Base-by-base conservation (phyloP, 2,888 invertebrate genomes). In the Melipona beecheii region DNA sequence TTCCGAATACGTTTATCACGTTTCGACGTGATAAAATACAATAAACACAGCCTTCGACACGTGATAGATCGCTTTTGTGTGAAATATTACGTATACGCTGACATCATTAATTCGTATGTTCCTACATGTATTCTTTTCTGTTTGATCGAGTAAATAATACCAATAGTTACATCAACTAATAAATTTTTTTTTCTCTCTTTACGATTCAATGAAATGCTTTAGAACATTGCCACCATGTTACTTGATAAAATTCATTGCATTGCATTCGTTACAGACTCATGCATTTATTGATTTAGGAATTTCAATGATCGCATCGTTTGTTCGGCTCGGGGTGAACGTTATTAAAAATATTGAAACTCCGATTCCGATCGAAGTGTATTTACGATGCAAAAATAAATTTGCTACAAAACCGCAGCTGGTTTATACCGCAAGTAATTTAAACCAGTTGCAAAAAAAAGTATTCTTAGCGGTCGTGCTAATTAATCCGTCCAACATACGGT, bases 341-440 rank as follows among this genome's bases (percentile, higher is more conserved):
- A 52, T 43, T 68, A 71, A 68, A 81, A 72, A 6, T 19, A 21
- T 68, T 15, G 70, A 60, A 80, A 83, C 36, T 11, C 21, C 31
- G 71, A 74, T 74, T 58, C 27, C 36, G n/a, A 81, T 69, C 62
- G 43, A 66, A 70, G 56, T 65, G 50, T 19, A 71, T 60, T 54
- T 54, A 60, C 74, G 56, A 56, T 56, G 50, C 24, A 71, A 80
- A 79, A 77, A 80, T 75, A 80, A 83, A 83, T 83, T 76, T 21
- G 50, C 77, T 75, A 65, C 54, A 21, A 65, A 72, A 80, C 85
- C 76, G 60, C 80, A 80, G 58, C 74, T 72, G 68, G 36, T 78
- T 72, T 54, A 75, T 36, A 78, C 72, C 80, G 52, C 76, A 75
- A 54, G 85, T 85, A 84, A 85, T 72, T 81, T 72, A 78, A 84